phyloP scores from a whole-genome alignment of 2,888 invertebrate genomes.

The Coleophora flavipennella region DNA sequence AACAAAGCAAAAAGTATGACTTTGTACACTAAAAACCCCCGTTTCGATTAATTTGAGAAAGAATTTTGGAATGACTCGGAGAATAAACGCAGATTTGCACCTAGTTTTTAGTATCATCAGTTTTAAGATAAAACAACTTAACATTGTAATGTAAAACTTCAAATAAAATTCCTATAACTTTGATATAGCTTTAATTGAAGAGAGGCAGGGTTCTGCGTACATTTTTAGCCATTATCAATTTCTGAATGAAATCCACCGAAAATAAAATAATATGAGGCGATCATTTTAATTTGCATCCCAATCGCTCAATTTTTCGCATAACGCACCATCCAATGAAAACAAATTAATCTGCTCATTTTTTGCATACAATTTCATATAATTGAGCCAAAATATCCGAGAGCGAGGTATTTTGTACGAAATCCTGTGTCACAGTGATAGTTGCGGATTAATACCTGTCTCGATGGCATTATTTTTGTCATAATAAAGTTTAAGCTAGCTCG shows the following conservation, averaged over 20 bases:
- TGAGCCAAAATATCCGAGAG: conserved; percentile 58
- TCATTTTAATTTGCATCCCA: conserved; percentile 63
- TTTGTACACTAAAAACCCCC: too few relatives aligned
- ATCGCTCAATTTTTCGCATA: conserved; percentile 68
- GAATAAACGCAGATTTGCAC: too few relatives aligned
- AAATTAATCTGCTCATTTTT: conserved; percentile 73
- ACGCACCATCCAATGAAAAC: conserved; percentile 66
- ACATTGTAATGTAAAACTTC: too few relatives aligned
- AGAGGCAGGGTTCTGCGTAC: not conserved
- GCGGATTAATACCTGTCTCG: conserved; percentile 56
- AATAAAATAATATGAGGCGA: conserved; percentile 53
- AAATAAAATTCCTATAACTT: too few relatives aligned
- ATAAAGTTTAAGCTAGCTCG: too few relatives aligned
- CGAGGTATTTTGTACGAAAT: conserved; percentile 55
- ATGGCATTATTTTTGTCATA: conserved; percentile 53
- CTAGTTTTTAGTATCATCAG: too few relatives aligned
- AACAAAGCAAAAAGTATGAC: too few relatives aligned
- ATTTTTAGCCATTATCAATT: conserved; percentile 24
- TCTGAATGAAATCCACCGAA: conserved; percentile 43
- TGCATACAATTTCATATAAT: conserved; percentile 68
- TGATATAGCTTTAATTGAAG: too few relatives aligned
- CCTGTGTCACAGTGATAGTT: conserved; percentile 56
- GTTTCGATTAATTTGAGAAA: too few relatives aligned
- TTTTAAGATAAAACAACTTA: too few relatives aligned
- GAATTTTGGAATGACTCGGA: too few relatives aligned